phyloP scores from a whole-genome alignment of 2,888 invertebrate species.

The Oxycera nigricornis region DNA sequence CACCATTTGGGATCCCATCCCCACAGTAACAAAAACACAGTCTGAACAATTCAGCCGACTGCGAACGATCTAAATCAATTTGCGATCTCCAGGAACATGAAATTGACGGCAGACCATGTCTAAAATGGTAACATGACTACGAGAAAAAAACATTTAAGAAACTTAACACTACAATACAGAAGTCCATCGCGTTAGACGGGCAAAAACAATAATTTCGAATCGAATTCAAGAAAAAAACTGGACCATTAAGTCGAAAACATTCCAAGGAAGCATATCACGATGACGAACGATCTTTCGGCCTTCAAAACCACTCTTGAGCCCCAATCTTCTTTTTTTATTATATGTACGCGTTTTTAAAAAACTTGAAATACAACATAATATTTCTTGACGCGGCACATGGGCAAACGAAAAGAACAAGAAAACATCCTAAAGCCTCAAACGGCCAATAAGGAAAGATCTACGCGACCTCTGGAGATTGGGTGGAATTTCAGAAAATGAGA shows the following conservation, averaged over 20 bases:
- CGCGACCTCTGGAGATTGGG: neutral
- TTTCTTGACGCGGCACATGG: neutral
- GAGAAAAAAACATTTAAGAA: neutral
- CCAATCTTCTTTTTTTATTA: neutral
- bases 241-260: neutral
- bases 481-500: neutral
- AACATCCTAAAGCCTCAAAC: neutral
- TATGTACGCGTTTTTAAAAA: neutral
- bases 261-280: neutral
- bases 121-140: neutral
- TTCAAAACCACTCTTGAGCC: neutral
- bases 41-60: neutral
- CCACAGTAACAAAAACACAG: neutral
- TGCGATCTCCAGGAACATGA: neutral
- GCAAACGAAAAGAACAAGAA: neutral
- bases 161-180: neutral
- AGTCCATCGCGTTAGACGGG: neutral
- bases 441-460: neutral
- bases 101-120: neutral
- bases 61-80: neutral
- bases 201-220: conserved; percentile 8
- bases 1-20: neutral
- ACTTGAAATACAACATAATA: neutral
- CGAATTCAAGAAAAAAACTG: neutral
- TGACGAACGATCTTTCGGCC: neutral